Percentiles rank a stretch among this genome's conserved stretches.
Conservation (phyloP, 2,113 vertebrate species). For the Rana temporaria region DNA sequence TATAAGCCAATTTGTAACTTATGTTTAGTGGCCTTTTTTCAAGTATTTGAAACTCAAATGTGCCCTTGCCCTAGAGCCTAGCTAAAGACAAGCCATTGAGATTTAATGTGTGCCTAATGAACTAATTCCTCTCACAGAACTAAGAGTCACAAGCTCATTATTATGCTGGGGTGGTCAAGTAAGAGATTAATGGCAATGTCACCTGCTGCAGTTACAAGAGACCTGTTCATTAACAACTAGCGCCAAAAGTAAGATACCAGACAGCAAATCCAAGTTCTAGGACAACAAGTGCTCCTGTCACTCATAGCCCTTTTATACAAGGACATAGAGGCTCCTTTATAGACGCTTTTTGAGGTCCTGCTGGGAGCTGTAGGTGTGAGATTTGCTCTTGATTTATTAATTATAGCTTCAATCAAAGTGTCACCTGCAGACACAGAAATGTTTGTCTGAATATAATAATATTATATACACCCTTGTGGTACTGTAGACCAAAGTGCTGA, state of each 20-base stretch:
- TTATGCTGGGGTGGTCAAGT: conserved; percentile 77
- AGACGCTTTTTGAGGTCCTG: conserved; percentile 79
- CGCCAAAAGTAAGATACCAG: conserved; percentile 82
- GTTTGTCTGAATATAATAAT: conserved; percentile 69
- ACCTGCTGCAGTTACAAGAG: conserved; percentile 80
- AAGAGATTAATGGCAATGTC: conserved; percentile 84
- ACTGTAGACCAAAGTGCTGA: conserved; percentile 65
- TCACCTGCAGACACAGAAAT: conserved; percentile 87
- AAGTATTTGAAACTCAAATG: conserved; percentile 31
- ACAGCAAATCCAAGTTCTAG: conserved; percentile 79
- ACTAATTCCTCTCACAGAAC: conserved; percentile 74
- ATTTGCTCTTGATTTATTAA: conserved; percentile 86
- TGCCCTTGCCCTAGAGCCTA: conserved; percentile 68
- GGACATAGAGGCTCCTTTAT: conserved; percentile 84
- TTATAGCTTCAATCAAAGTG: conserved; percentile 87
- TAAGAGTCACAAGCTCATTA: conserved; percentile 73
- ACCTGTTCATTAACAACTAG: conserved; percentile 84
- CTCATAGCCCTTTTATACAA: conserved; percentile 82
- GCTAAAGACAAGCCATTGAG: conserved; percentile 74
- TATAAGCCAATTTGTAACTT: too few species aligned
- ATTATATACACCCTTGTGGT: conserved; percentile 17
- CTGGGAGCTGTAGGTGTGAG: conserved; percentile 86
- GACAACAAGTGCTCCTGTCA: conserved; percentile 85
- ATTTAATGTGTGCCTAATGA: conserved; percentile 69
- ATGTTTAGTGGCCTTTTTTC: conserved; percentile 15